phyloP scores from a whole-genome alignment of 2,888 invertebrate species.

The Acanthopleura granulata region DNA sequence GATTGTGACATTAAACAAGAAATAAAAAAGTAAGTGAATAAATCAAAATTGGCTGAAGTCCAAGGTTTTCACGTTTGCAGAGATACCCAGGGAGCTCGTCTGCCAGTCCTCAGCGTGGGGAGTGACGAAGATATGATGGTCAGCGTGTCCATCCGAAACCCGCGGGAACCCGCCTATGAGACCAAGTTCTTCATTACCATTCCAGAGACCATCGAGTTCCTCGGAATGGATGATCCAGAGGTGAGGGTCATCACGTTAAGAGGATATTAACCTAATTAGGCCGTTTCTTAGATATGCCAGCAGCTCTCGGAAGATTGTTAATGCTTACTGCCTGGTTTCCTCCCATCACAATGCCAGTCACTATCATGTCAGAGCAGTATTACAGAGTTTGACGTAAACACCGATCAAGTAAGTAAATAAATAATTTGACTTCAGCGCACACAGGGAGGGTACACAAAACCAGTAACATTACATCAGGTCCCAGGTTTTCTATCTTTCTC shows the following conservation, averaged over 20 bases:
- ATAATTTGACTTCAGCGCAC: too few relatives aligned
- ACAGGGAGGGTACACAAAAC: too few relatives aligned
- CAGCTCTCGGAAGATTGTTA: not conserved
- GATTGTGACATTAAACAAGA: too few relatives aligned
- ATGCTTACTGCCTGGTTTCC: not conserved
- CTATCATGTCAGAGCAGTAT: not conserved
- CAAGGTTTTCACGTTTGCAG: not conserved
- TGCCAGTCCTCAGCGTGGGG: constrained; percentile 74
- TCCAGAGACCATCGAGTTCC: constrained; percentile 40
- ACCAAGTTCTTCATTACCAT: constrained; percentile 49
- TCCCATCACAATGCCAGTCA: not conserved
- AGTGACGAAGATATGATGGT: constrained; percentile 83
- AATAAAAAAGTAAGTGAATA: too few relatives aligned
- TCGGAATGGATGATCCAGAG: constrained; percentile 30
- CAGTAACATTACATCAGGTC: too few relatives aligned
- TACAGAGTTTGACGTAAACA: not conserved
- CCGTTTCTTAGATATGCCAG: too few relatives aligned
- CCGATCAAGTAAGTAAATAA: not conserved
- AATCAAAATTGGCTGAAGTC: too few relatives aligned
- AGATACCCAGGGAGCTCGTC: not conserved
- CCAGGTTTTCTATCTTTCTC: too few relatives aligned
- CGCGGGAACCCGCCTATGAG: constrained; percentile 75
- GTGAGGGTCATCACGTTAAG: not conserved
- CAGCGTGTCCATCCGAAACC: constrained; percentile 81
- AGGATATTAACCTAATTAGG: not conserved